phyloP scores from a whole-genome alignment of 1,140 invertebrate species.

The Arctopsyche grandis region DNA sequence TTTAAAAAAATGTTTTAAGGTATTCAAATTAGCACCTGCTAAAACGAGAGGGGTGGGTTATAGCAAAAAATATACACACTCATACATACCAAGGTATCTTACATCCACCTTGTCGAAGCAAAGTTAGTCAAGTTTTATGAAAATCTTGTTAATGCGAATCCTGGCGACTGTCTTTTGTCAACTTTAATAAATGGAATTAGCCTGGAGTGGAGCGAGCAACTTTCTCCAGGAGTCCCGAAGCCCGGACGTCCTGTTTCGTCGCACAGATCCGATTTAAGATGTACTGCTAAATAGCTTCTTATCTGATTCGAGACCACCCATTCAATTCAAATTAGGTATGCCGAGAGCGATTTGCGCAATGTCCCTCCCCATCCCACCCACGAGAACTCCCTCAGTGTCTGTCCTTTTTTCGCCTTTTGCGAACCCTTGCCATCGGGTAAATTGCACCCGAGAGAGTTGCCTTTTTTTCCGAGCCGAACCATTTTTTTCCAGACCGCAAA shows the following conservation, averaged over 20 bases:
- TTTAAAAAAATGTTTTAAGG: neutral
- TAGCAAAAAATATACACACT: neutral
- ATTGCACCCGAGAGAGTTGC: neutral
- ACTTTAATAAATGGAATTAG: slow-evolving; percentile 45
- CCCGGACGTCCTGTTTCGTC: slow-evolving; percentile 38
- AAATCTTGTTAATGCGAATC: slow-evolving; percentile 41
- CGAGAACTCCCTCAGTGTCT: no score
- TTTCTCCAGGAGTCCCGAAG: slow-evolving; percentile 7
- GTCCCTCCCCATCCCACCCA: no score
- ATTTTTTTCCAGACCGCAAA: no score
- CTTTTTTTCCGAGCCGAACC: no score
- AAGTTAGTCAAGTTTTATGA: slow-evolving; percentile 35
- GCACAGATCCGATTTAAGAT: slow-evolving; percentile 42
- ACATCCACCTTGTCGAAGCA: neutral
- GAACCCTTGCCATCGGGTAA: neutral
- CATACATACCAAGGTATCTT: neutral
- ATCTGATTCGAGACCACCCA: slow-evolving; percentile 43
- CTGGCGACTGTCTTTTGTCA: slow-evolving; percentile 42
- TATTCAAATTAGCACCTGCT: slow-evolving; percentile 19
- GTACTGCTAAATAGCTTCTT: slow-evolving; percentile 47
- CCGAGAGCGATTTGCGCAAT: slow-evolving; percentile 8
- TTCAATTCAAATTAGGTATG: slow-evolving; percentile 47
- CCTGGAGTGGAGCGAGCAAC: neutral
- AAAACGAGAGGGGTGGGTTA: neutral
- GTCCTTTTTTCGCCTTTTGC: neutral